These are phyloP conservation scores for Scylla paramamosain DNA, from an alignment of 1,140 invertebrate species.

Conservation along the genomic window DNA sequence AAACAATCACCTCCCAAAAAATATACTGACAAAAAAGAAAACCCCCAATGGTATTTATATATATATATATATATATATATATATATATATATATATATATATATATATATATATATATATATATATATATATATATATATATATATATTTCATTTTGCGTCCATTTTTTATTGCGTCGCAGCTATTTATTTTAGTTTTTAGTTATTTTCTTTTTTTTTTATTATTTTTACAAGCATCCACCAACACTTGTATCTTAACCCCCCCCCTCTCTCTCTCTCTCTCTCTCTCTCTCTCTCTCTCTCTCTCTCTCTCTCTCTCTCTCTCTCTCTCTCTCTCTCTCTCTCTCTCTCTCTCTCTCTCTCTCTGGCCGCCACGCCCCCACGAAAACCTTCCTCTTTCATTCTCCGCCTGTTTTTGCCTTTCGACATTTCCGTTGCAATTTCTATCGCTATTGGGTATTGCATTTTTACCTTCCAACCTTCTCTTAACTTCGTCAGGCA, in stretches of 20 bases:
- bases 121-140: not conserved
- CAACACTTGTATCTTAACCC: not conserved
- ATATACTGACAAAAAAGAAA: no score
- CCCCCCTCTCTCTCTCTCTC: not conserved
- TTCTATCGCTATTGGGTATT: conserved; percentile 2
- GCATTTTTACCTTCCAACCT: conserved; percentile 14
- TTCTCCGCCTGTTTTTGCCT: not conserved
- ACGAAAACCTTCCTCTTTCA: conserved; percentile 7
- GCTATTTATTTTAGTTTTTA: not conserved
- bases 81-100: not conserved
- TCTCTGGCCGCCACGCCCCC: not conserved
- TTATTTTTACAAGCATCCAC: not conserved
- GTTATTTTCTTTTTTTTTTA: not conserved
- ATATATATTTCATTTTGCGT: no score
- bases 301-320: not conserved
- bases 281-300: not conserved
- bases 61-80: not conserved
- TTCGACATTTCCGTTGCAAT: not conserved
- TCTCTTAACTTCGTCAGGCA: conserved; percentile 3
- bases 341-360: not conserved
- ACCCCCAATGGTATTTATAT: not conserved
- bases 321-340: conserved; percentile 28
- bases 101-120: not conserved
- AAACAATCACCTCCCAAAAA: no score
- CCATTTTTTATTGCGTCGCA: no score